Conservation (phyloP, 2,797 vertebrate species). For the Psittacula echo region DNA sequence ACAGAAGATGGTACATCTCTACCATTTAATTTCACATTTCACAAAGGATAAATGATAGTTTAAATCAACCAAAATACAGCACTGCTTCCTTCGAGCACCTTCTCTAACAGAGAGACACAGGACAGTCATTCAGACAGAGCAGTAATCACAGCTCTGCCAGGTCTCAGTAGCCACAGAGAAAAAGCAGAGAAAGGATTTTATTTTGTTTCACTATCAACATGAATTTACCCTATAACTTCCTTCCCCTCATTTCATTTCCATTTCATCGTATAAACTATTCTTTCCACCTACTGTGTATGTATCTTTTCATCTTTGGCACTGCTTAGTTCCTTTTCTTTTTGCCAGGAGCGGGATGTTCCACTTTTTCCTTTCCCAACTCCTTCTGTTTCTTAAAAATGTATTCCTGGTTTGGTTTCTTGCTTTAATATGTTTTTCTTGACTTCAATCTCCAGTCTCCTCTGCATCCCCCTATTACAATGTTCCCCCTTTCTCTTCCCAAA, state of each 20-base stretch:
- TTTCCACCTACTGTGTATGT: not conserved
- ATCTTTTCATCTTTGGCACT: not conserved
- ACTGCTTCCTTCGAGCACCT: not conserved
- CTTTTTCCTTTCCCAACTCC: not conserved
- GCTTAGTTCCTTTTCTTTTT: not conserved
- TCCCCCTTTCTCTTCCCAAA: not conserved
- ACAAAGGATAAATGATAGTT: not conserved
- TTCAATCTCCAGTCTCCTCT: not conserved
- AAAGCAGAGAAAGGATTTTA: not conserved
- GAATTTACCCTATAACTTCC: not conserved
- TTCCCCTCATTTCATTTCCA: not conserved
- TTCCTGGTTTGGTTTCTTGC: not conserved
- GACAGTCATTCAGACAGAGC: not conserved
- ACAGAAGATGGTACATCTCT: not conserved
- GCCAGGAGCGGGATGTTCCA: not conserved
- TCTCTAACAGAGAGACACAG: not conserved
- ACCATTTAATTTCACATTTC: constrained; percentile 15
- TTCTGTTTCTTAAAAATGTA: not conserved
- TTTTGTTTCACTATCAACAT: not conserved
- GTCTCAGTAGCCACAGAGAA: not conserved
- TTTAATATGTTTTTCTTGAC: not conserved
- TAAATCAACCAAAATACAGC: not conserved
- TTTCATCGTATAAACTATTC: not conserved
- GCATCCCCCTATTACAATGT: not conserved
- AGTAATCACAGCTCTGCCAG: not conserved